These are phyloP conservation scores for Hybos culiciformis DNA, from an alignment of 2,888 invertebrate genomes.

Conservation along the genomic window DNA sequence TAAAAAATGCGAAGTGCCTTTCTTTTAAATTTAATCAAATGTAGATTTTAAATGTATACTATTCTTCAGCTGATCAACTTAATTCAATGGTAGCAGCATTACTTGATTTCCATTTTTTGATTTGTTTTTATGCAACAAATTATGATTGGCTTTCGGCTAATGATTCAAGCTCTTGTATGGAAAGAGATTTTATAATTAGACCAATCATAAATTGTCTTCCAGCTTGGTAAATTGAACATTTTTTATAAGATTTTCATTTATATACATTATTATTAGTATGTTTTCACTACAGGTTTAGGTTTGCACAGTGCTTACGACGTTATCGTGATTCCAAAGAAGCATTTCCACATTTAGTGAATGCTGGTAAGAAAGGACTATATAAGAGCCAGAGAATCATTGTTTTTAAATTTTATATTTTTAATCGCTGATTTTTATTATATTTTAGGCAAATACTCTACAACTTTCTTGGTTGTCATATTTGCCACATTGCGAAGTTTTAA, in stretches of 20 bases:
- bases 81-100: slow-evolving; percentile 84
- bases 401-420: too few relatives aligned
- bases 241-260: too few relatives aligned
- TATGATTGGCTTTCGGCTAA: slow-evolving; percentile 45
- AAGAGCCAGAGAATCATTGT: too few relatives aligned
- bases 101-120: slow-evolving; percentile 84
- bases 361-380: too few relatives aligned
- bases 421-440: too few relatives aligned
- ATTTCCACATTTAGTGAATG: slow-evolving; percentile 94
- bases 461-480: slow-evolving; percentile 87
- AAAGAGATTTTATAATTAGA: slow-evolving; percentile 59
- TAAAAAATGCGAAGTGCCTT: too few relatives aligned
- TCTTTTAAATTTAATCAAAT: too few relatives aligned
- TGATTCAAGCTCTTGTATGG: too few relatives aligned
- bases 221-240: too few relatives aligned
- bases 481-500: slow-evolving; percentile 54
- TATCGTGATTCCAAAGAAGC: slow-evolving; percentile 88
- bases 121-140: slow-evolving; percentile 80
- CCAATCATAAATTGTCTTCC: slow-evolving; percentile 84
- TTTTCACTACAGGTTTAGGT: too few relatives aligned
- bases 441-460: slow-evolving; percentile 97
- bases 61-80: slow-evolving; percentile 91
- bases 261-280: too few relatives aligned
- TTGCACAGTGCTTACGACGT: slow-evolving; percentile 90
- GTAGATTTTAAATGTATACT: too few relatives aligned